Evolutionary conservation across 37 sponge, comb jelly and placozoan species (phyloP), one percentile per base, ranked within the genome.

Genomic region (Halisarca cf. caerulea): DNA sequence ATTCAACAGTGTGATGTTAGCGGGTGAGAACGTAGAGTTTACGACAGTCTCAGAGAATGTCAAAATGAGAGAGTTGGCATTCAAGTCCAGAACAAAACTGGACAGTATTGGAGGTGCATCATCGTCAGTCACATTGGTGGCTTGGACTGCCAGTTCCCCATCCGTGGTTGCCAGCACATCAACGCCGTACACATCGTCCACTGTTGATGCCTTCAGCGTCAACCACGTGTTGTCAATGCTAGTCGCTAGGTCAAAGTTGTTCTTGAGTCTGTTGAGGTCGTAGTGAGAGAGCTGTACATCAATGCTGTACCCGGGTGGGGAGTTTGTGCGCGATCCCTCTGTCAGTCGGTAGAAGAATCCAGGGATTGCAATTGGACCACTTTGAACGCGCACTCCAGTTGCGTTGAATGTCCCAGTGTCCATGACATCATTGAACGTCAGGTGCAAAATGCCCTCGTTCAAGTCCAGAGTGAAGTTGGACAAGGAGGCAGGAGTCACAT

Each of bases 401-500:
- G 95, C 80, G 18, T 80, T 51, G 78, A 95, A 92, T 1, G 90
- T 86, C 6, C 74, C 59, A 0, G 95, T 72, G 59, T 89, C 77
- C 20, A 95, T 86, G 55, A 95, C 80, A 72, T 95, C 92, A 83
- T 84, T 85, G 61, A 95, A 95, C 15, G 88, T 85, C n/a, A 95
- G 61, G 53, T 87, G 75, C 2, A 95, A 70, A 2, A 85, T 74
- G 0, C 95, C 95, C 17, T 59, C 58, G 73, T 95, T 59, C 84
- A 95, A 54, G 36, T 95, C 95, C 6, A 95, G 78, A 4, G 80
- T 80, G 85, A 92, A 95, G 9, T 84, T 79, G 28, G 55, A 70
- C 43, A 95, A 74, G 55, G 75, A 37, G 0, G 89, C 51, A 0
- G 27, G 61, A 0, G 85, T 90, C 8, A 37, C 58, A 43, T 92